These are phyloP conservation scores for Lasioglossum morio DNA, from an alignment of 2,888 invertebrate species.

Conservation along the genomic window DNA sequence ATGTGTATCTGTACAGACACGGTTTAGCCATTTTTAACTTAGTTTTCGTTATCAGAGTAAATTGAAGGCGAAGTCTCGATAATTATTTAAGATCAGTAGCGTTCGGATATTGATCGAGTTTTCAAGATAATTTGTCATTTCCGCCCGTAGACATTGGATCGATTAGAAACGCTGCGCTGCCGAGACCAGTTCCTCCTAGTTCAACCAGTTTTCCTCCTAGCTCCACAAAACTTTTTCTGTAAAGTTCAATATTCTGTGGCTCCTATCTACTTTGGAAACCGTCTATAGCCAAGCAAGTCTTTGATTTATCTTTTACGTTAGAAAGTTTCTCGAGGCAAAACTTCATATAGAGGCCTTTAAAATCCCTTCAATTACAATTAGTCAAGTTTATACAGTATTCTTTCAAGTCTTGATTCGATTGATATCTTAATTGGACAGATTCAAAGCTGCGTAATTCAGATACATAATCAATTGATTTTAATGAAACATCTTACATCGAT, in stretches of 20 bases:
- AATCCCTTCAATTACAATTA: neutral
- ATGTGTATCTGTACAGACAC: neutral
- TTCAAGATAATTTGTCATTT: conserved; percentile 38
- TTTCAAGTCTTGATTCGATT: neutral
- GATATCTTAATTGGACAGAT: neutral
- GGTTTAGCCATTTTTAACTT: neutral
- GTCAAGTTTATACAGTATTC: neutral
- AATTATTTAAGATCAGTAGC: conserved; percentile 21
- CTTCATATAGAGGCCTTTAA: neutral
- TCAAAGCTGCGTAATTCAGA: neutral
- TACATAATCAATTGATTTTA: neutral
- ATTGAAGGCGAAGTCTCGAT: neutral
- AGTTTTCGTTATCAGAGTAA: neutral
- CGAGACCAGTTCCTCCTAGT: neutral
- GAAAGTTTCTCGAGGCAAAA: neutral
- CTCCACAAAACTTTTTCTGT: neutral
- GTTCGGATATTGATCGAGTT: conserved; percentile 36
- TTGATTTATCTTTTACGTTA: neutral
- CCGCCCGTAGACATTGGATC: conserved; percentile 26
- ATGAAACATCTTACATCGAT: too few relatives aligned
- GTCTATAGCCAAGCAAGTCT: neutral
- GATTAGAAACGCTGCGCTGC: conserved; percentile 18
- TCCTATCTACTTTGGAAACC: neutral
- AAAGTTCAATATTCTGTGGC: neutral
- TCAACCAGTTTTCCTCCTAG: conserved; percentile 10